These are phyloP conservation scores for Dasypus novemcinctus DNA, from an alignment of 2,113 vertebrate species.

Conservation along the genomic window DNA sequence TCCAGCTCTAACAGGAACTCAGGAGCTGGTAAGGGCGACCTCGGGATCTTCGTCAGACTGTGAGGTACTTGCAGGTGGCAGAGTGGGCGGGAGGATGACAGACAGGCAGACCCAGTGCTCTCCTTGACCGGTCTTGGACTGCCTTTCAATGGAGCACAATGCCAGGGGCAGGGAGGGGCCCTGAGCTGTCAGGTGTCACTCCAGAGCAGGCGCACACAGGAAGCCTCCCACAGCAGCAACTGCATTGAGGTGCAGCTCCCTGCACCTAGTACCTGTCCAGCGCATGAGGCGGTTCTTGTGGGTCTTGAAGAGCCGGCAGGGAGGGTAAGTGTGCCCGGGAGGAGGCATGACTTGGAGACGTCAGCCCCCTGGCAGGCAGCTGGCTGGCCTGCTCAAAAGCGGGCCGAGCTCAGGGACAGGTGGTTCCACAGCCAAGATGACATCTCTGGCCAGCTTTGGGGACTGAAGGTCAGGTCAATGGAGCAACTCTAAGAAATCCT, in stretches of 20 bases:
- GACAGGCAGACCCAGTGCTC: background rate
- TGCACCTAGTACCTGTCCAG: fast-evolving
- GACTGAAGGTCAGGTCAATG: background rate
- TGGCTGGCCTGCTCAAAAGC: background rate
- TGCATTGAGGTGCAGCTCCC: background rate
- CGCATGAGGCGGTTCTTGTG: fast-evolving
- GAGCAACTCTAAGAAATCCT: background rate
- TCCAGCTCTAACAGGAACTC: background rate
- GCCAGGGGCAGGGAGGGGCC: background rate
- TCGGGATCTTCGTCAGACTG: background rate
- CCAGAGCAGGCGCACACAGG: background rate
- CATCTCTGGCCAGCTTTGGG: background rate
- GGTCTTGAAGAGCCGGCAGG: background rate
- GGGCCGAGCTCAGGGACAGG: background rate
- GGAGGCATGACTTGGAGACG: no score
- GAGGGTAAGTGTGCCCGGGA: background rate
- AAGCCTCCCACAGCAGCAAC: background rate
- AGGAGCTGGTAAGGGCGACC: background rate
- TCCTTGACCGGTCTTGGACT: no score
- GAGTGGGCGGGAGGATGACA: background rate
- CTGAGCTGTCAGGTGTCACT: background rate
- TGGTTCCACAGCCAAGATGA: background rate
- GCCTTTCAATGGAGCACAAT: background rate
- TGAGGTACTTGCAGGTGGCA: background rate
- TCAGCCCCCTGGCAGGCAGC: background rate